Evolutionary conservation across 2,113 vertebrate genomes (phyloP).

Genomic region (Poicephalus gulielmi): DNA sequence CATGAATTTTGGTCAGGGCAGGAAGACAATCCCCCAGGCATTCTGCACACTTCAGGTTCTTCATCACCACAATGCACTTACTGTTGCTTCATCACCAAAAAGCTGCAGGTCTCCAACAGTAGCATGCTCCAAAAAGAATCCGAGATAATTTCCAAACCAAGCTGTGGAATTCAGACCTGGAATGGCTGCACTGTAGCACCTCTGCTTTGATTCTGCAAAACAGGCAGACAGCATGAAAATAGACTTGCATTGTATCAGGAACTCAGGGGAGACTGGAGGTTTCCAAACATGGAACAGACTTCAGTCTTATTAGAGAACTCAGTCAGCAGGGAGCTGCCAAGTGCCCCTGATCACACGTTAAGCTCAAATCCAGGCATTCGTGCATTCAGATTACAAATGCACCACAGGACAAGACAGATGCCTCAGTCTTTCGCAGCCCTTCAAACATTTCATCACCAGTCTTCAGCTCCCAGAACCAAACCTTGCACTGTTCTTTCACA

Average conservation of each 20-base stretch:
- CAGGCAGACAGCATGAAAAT: background rate
- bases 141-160: slow-evolving; percentile 56
- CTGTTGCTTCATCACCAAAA: slow-evolving; percentile 44
- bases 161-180: slow-evolving; percentile 17
- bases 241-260: background rate
- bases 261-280: background rate
- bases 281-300: background rate
- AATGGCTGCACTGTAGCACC: background rate
- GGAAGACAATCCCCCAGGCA: background rate
- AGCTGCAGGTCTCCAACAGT: slow-evolving; percentile 30
- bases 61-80: background rate
- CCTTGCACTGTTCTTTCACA: background rate
- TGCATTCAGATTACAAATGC: background rate
- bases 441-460: background rate
- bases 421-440: background rate
- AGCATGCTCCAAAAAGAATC: slow-evolving; percentile 44
- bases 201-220: slow-evolving; percentile 10
- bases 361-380: fast-evolving
- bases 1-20: background rate
- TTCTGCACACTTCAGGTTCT: background rate
- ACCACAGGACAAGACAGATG: background rate
- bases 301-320: background rate
- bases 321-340: background rate
- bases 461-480: background rate
- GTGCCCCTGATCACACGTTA: background rate